Conservation (phyloP, 37 sponge, comb jelly and placozoan genomes). For the Beroe forskalii region DNA sequence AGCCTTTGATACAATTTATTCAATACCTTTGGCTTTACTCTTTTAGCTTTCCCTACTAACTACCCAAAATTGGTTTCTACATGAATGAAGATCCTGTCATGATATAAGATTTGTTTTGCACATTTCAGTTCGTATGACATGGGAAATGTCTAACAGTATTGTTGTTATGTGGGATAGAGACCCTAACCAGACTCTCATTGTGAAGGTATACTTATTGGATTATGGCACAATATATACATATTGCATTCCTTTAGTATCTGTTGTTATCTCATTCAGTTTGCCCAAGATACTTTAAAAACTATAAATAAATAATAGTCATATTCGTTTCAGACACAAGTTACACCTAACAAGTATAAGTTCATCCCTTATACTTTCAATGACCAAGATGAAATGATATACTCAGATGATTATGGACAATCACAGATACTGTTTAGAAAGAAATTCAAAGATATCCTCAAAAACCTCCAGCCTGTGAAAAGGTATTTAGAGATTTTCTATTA, state of each 20-base stretch:
- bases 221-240: too few species aligned
- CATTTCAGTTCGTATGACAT: slow-evolving; percentile 58
- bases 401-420: slow-evolving; percentile 46
- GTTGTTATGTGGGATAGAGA: slow-evolving; percentile 59
- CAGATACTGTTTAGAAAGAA: slow-evolving; percentile 59
- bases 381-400: slow-evolving; percentile 4
- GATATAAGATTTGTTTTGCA: background rate
- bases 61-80: too few species aligned
- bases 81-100: too few species aligned
- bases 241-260: too few species aligned
- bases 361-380: slow-evolving; percentile 54
- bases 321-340: slow-evolving; percentile 44
- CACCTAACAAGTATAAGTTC: slow-evolving; percentile 62
- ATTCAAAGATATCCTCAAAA: slow-evolving; percentile 36
- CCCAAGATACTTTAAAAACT: too few species aligned
- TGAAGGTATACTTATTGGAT: slow-evolving; percentile 56
- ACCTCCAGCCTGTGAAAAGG: slow-evolving; percentile 48
- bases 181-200: slow-evolving; percentile 47
- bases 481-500: too few species aligned
- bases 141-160: slow-evolving; percentile 60
- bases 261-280: too few species aligned
- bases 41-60: too few species aligned
- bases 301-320: too few species aligned
- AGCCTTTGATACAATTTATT: too few species aligned
- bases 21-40: too few species aligned